Percentiles rank a stretch among this genome's conserved stretches.
phyloP scores from a whole-genome alignment of 2,888 invertebrate species.

The Coelogynopora nodosa region DNA sequence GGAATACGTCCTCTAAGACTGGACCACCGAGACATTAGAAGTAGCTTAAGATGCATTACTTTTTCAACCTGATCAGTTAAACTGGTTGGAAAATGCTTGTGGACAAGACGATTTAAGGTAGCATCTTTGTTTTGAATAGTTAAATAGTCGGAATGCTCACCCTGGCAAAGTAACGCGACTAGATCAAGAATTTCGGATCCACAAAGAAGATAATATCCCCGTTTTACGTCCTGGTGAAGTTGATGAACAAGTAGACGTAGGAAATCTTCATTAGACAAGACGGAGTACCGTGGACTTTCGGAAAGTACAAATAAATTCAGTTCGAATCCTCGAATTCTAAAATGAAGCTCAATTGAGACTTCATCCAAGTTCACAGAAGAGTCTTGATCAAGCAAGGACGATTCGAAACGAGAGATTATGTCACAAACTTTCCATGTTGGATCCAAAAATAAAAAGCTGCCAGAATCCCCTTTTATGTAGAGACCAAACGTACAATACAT shows the following conservation, averaged over 20 bases:
- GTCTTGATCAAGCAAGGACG: background rate
- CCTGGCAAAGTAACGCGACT: constrained; percentile 41
- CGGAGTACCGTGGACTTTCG: background rate
- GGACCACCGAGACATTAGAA: constrained; percentile 20
- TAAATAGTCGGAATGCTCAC: constrained; percentile 30
- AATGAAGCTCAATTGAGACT: background rate
- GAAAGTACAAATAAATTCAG: background rate
- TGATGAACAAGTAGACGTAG: constrained; percentile 35
- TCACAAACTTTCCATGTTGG: constrained; percentile 43
- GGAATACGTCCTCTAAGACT: background rate
- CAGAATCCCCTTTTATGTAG: constrained; percentile 32
- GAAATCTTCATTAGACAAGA: background rate
- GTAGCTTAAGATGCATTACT: constrained; percentile 43
- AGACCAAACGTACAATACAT: constrained; percentile 23
- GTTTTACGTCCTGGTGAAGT: constrained; percentile 41
- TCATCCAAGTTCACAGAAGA: background rate
- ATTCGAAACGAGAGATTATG: constrained; percentile 42
- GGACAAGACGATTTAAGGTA: constrained; percentile 36
- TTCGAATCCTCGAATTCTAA: background rate
- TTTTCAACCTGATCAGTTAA: constrained; percentile 36
- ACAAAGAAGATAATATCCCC: constrained; percentile 32
- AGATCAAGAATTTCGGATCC: constrained; percentile 33
- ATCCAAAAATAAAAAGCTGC: constrained; percentile 39
- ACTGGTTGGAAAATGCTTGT: constrained; percentile 39
- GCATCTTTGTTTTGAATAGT: constrained; percentile 40